Evolutionary conservation across 1,140 invertebrate species (phyloP), one percentile per base, ranked within the genome.

Genomic region (Batillaria attramentaria): DNA sequence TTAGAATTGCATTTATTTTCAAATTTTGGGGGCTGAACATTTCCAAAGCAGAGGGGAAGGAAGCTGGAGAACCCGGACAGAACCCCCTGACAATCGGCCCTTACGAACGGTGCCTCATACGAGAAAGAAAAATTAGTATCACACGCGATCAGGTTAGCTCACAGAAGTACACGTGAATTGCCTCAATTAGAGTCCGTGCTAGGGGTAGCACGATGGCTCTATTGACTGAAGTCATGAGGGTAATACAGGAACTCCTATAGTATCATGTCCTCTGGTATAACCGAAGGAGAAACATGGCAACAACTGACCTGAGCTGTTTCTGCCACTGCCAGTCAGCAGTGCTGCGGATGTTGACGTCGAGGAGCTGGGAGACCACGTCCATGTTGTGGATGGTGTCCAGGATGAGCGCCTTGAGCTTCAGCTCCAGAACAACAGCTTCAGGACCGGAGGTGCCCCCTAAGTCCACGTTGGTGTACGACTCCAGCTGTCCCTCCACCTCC

Each of bases 351-450:
- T 94, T 94, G 41, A 93, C 91, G 24, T 93, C 90, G 43, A 97
- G 93, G 24, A 99, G 92, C 83, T 94, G 92, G 84, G 95, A 94
- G 20, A 98, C 93, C 5, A 99, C 93, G 76, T 94, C 93, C 57
- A 97, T 94, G 89, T 97, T 95, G 93, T 99, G 96, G 79, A 99
- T 97, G 0, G 96, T 95, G 88, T 99, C 98, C 74, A 99, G 90
- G 79, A 99, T 94, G n/a, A 99, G 92, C 10, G 94, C 94, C 85
- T 94, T 93, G 77, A 94, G 85, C 81, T 93, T 93, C 72, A 94
- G 90, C 70, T 90, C 89, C 31, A 92, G 85, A 28, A 92, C 90
- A 69, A 85, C 84, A 24, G 84, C 83, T 37, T 89, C 85, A 60
- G 60, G 35, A 42, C 81, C 81, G 31, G 79, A 79, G 57, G 76